Conservation (phyloP, 1,140 invertebrate genomes). For the Drosophila teissieri region DNA sequence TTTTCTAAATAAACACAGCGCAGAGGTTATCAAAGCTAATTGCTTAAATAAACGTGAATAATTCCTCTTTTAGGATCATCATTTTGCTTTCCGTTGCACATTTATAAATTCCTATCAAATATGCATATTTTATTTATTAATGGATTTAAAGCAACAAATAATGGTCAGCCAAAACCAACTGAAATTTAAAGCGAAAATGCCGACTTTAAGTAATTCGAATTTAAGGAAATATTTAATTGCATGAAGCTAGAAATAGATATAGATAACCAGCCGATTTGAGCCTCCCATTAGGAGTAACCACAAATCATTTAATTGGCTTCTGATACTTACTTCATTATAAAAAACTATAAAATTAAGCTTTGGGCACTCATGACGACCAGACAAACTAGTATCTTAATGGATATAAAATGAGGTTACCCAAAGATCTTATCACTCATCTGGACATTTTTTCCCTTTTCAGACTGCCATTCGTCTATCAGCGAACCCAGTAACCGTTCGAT, state of each 20-base stretch:
- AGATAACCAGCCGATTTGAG: too few species aligned
- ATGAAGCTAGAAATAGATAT: too few species aligned
- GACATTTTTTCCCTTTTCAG: slow-evolving; percentile 5
- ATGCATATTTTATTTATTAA: slow-evolving; percentile 10
- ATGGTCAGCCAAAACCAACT: neutral
- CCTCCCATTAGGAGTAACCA: too few species aligned
- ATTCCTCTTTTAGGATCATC: slow-evolving; percentile 3
- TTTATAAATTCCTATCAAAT: neutral
- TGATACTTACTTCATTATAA: too few species aligned
- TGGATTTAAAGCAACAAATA: neutral
- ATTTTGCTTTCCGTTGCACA: neutral
- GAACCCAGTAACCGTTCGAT: slow-evolving; percentile 10
- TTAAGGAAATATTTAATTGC: too few species aligned
- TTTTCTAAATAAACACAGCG: slow-evolving; percentile 2
- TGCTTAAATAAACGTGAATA: slow-evolving; percentile 11
- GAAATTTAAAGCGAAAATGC: neutral
- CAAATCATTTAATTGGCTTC: too few species aligned
- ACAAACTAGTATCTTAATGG: too few species aligned
- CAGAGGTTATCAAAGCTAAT: slow-evolving; percentile 2
- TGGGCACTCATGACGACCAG: too few species aligned
- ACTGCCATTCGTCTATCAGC: slow-evolving; percentile 29
- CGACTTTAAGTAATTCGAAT: neutral
- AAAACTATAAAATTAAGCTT: too few species aligned
- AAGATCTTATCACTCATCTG: slow-evolving; percentile 20
- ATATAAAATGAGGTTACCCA: slow-evolving; percentile 21